A percentile compares a stretch with the other conserved stretches of the same genome.
phyloP scores from a whole-genome alignment of 2,888 invertebrate genomes.

The Hypomecis punctinalis region DNA sequence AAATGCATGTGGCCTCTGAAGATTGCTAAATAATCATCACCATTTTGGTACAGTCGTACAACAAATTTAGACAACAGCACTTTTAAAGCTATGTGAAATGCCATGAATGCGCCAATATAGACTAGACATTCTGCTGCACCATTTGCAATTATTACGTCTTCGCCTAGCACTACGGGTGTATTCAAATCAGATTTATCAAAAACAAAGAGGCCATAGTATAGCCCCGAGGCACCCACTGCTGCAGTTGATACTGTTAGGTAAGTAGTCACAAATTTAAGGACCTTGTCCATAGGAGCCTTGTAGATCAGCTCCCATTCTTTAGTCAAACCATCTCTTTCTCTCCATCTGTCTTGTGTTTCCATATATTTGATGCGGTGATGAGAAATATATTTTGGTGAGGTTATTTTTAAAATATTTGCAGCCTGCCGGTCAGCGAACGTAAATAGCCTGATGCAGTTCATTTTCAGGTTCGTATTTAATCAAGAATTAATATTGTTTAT shows the following conservation, averaged over 20 bases:
- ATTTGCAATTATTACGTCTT: constrained; percentile 70
- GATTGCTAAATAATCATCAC: constrained; percentile 74
- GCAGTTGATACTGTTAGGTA: constrained; percentile 68
- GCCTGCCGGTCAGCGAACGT: constrained; percentile 49
- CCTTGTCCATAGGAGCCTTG: constrained; percentile 74
- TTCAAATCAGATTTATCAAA: constrained; percentile 62
- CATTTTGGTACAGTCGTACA: constrained; percentile 71
- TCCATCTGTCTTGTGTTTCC: constrained; percentile 69
- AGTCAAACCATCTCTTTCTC: constrained; percentile 65
- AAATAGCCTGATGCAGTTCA: constrained; percentile 64
- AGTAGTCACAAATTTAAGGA: constrained; percentile 61
- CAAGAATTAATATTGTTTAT: neutral
- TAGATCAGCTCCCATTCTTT: constrained; percentile 73
- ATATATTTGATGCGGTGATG: constrained; percentile 68
- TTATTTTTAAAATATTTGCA: constrained; percentile 48
- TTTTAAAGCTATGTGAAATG: constrained; percentile 68
- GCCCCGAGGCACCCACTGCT: constrained; percentile 49
- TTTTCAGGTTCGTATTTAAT: constrained; percentile 33
- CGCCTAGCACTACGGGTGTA: constrained; percentile 65
- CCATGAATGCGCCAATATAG: constrained; percentile 68
- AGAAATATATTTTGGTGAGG: constrained; percentile 53
- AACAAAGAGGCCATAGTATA: constrained; percentile 67
- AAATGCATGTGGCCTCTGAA: constrained; percentile 69
- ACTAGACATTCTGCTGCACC: constrained; percentile 66
- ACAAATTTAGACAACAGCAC: constrained; percentile 73